Conservation (phyloP, 1,140 invertebrate species). For the Brachionus plicatilis region DNA sequence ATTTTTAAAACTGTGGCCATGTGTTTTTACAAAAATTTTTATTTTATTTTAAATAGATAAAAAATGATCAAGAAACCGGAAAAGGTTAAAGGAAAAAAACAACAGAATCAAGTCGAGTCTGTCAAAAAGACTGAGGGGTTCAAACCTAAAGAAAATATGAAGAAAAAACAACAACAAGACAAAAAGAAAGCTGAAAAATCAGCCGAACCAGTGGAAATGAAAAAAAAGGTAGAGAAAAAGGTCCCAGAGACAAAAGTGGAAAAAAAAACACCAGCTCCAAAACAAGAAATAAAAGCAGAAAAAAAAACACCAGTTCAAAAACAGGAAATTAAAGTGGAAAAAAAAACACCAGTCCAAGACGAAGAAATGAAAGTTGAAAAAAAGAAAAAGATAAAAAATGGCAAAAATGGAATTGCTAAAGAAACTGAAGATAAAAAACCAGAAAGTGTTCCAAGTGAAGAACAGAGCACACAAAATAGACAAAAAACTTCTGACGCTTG, state of each 20-base stretch:
- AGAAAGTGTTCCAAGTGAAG: constrained; percentile 32
- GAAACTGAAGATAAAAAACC: constrained; percentile 20
- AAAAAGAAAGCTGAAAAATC: neutral
- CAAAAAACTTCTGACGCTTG: constrained; percentile 1
- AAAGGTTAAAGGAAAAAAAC: constrained; percentile 4
- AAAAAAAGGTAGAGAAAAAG: neutral
- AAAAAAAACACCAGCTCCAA: neutral
- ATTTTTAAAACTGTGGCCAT: neutral
- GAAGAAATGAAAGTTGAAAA: constrained; percentile 29
- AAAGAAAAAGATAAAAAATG: constrained; percentile 34
- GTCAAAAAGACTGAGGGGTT: neutral
- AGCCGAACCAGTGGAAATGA: neutral
- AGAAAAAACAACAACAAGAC: neutral
- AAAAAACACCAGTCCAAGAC: constrained; percentile 41
- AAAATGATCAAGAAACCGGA: constrained; percentile 24
- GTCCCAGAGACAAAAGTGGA: neutral
- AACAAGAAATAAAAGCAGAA: neutral
- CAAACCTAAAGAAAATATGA: neutral
- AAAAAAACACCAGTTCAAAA: constrained; percentile 41
- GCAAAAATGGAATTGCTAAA: neutral
- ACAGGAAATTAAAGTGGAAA: constrained; percentile 32
- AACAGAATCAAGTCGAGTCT: neutral
- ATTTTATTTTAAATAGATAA: neutral
- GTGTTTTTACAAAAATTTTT: neutral
- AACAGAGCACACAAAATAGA: constrained; percentile 40